Conservation (phyloP, 2,888 invertebrate genomes). For the Pterobdella sp. region DNA sequence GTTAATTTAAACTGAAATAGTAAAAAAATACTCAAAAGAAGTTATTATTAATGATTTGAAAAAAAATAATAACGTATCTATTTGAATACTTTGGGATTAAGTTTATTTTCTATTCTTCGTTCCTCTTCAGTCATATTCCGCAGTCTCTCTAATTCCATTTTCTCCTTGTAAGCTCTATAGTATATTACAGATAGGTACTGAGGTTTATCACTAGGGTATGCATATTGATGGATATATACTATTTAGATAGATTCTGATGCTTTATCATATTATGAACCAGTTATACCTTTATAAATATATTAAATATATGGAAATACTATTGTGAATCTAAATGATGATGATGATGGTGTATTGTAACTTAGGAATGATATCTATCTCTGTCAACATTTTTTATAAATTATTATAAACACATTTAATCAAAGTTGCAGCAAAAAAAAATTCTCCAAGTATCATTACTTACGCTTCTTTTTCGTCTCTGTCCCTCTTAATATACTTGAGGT, state of each 20-base stretch:
- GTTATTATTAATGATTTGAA: not conserved
- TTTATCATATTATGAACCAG: too few relatives aligned
- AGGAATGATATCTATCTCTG: too few relatives aligned
- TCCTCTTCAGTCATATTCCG: constrained; percentile 94
- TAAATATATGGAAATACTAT: too few relatives aligned
- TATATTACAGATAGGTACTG: too few relatives aligned
- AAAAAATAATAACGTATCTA: not conserved
- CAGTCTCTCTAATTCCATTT: constrained; percentile 77
- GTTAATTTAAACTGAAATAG: not conserved
- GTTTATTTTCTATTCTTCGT: constrained; percentile 72
- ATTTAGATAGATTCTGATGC: too few relatives aligned
- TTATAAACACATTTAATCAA: too few relatives aligned
- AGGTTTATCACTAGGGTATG: too few relatives aligned
- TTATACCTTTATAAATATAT: too few relatives aligned
- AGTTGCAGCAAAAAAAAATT: not conserved
- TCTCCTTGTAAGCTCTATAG: constrained; percentile 71
- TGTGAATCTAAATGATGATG: too few relatives aligned
- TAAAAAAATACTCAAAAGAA: not conserved
- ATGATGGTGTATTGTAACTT: too few relatives aligned
- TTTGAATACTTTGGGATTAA: constrained; percentile 61
- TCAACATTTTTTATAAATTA: too few relatives aligned
- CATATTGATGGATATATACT: too few relatives aligned
- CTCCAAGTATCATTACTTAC: constrained; percentile 56
- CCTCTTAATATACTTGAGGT: constrained; percentile 87
- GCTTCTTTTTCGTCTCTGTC: constrained; percentile 89